Conservation (phyloP, 2,113 vertebrate genomes). For the Sylvietta virens region DNA sequence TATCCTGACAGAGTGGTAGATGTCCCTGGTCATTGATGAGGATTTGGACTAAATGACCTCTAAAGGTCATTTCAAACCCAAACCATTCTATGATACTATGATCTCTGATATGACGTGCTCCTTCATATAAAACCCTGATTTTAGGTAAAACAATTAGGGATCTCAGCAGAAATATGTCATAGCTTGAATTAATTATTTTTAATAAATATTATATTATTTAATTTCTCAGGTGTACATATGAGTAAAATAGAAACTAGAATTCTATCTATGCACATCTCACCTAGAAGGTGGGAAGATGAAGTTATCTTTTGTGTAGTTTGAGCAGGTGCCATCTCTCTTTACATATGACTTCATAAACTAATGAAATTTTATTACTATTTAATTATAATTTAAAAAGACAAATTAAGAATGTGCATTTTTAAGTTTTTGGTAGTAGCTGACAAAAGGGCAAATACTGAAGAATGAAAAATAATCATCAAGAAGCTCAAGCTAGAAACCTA, state of each 20-base stretch:
- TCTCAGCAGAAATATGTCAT: neutral
- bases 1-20: fast-evolving
- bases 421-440: neutral
- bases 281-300: neutral
- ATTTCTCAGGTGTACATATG: neutral
- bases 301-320: neutral
- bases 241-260: neutral
- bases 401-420: neutral
- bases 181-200: neutral
- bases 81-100: neutral
- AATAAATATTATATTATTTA: neutral
- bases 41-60: neutral
- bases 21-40: too few relatives aligned
- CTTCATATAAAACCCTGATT: neutral
- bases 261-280: neutral
- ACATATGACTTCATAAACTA: neutral
- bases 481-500: neutral
- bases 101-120: neutral
- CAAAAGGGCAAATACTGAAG: neutral
- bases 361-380: neutral
- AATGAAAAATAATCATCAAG: neutral
- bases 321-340: neutral
- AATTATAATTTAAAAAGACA: neutral
- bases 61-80: neutral
- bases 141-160: neutral